Conservation (phyloP, 2,797 vertebrate species). For the Valencia hispanica region DNA sequence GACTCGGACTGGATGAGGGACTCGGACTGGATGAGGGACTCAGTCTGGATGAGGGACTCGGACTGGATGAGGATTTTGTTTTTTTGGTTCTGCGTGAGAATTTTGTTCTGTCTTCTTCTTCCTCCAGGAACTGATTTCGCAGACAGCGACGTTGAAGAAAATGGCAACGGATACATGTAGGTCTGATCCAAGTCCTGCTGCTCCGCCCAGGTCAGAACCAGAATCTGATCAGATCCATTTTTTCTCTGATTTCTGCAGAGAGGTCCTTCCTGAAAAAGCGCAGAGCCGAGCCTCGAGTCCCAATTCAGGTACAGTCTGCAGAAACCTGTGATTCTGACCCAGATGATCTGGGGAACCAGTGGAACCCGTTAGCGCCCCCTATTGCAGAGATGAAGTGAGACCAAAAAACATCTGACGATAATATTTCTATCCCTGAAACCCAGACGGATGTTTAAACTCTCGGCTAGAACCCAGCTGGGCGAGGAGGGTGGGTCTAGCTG, state of each 20-base stretch:
- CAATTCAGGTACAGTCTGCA: constrained; percentile 59
- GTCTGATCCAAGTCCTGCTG: constrained; percentile 2
- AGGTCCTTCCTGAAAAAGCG: constrained; percentile 49
- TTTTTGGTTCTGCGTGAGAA: not conserved
- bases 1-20: no score
- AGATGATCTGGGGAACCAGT: no score
- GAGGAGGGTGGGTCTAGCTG: no score
- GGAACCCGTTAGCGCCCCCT: no score
- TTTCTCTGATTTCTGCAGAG: constrained; percentile 51
- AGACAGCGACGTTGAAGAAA: constrained; percentile 29
- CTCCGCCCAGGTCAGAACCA: not conserved
- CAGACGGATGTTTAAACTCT: no score
- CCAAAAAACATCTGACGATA: no score
- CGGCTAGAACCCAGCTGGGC: no score
- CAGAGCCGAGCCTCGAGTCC: constrained; percentile 54
- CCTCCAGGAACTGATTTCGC: constrained; percentile 15
- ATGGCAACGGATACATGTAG: constrained; percentile 66
- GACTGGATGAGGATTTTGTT: not conserved
- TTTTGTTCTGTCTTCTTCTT: not conserved
- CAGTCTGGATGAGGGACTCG: not conserved
- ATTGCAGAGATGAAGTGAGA: no score
- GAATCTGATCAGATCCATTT: rapidly evolving
- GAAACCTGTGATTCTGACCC: not conserved
- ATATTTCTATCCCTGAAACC: no score
- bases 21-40: not conserved